These are phyloP conservation scores for Drosophila repleta DNA, from an alignment of 1,140 invertebrate species.

Conservation along the genomic window DNA sequence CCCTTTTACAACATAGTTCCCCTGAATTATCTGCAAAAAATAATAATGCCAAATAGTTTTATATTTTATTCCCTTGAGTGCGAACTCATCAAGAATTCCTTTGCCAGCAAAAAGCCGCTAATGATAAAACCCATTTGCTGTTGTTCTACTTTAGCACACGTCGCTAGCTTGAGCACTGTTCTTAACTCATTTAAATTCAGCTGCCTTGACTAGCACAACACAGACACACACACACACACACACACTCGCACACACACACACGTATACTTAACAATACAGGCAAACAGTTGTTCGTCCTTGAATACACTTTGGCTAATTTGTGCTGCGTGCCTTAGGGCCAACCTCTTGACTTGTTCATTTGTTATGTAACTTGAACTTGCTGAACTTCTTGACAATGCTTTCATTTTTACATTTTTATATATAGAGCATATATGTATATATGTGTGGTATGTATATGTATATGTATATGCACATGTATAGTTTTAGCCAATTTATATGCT, in stretches of 20 bases:
- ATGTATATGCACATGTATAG: slow-evolving; percentile 8
- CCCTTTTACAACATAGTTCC: too few relatives aligned
- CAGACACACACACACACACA: not conserved
- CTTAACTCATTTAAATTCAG: not conserved
- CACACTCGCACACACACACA: not conserved
- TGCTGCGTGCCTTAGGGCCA: slow-evolving; percentile 16
- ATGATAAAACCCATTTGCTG: not conserved
- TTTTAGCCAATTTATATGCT: slow-evolving; percentile 54
- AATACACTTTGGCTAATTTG: slow-evolving; percentile 11
- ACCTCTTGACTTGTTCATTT: slow-evolving; percentile 22
- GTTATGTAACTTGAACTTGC: slow-evolving; percentile 21
- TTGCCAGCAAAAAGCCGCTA: not conserved
- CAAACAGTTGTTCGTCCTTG: not conserved
- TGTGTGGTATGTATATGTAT: slow-evolving; percentile 5
- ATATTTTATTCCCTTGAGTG: too few relatives aligned
- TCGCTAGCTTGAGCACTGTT: not conserved
- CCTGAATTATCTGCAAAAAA: too few relatives aligned
- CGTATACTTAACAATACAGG: too few relatives aligned
- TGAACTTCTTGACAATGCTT: slow-evolving; percentile 9
- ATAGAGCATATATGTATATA: too few relatives aligned
- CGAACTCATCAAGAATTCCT: not conserved
- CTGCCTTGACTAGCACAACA: not conserved
- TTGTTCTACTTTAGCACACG: too few relatives aligned
- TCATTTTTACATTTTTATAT: not conserved
- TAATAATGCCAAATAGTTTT: too few relatives aligned